These are phyloP conservation scores for Mergus octosetaceus DNA, from an alignment of 2,797 vertebrate species.

Conservation along the genomic window DNA sequence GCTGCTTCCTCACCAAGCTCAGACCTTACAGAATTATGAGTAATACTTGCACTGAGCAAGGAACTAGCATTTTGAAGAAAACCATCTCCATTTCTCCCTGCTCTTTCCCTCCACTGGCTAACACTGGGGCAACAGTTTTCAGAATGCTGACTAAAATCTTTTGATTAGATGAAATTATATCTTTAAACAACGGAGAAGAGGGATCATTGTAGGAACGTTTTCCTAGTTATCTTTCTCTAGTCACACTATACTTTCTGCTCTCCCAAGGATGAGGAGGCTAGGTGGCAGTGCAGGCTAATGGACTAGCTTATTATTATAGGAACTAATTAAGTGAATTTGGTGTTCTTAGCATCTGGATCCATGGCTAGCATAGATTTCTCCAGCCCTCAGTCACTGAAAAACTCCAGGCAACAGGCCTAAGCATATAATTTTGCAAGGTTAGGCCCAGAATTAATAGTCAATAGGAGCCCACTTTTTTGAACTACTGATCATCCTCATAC, in stretches of 20 bases:
- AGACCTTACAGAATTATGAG: slow-evolving; percentile 27
- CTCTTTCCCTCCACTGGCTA: neutral
- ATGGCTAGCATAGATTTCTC: neutral
- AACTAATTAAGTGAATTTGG: neutral
- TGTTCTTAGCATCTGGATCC: neutral
- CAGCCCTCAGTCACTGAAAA: neutral
- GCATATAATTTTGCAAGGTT: neutral
- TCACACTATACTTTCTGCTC: neutral
- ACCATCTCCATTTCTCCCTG: neutral
- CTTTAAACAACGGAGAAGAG: neutral
- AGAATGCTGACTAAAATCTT: neutral
- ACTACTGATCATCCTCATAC: neutral
- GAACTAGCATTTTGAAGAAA: slow-evolving; percentile 1
- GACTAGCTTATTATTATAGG: neutral
- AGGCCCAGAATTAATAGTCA: neutral
- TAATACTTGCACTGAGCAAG: neutral
- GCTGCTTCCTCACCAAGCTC: slow-evolving; percentile 24
- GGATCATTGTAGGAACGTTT: neutral
- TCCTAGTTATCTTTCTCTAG: neutral
- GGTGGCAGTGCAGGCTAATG: slow-evolving; percentile 61
- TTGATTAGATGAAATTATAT: neutral
- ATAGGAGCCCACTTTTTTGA: neutral
- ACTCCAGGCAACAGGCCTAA: neutral
- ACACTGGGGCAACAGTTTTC: neutral
- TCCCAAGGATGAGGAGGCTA: slow-evolving; percentile 38